Conservation (phyloP, 2,797 vertebrate species). For the Trachops cirrhosus region DNA sequence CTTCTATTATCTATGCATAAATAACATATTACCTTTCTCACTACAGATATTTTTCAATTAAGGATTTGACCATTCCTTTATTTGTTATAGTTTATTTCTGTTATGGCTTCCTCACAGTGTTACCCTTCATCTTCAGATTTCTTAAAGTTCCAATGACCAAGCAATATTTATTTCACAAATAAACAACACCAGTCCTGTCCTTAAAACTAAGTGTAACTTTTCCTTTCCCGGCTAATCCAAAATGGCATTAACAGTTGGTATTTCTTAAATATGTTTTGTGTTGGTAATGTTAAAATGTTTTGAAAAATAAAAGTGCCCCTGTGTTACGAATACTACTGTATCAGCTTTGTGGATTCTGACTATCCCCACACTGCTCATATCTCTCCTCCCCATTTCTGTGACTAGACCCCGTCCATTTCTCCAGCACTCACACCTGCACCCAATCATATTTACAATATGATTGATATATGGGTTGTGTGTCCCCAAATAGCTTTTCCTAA, state of each 20-base stretch:
- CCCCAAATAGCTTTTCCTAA: neutral
- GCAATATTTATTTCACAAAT: neutral
- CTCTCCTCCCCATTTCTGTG: neutral
- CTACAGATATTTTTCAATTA: neutral
- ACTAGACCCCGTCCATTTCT: neutral
- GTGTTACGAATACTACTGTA: neutral
- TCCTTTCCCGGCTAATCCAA: neutral
- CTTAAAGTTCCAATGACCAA: neutral
- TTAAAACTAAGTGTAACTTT: neutral
- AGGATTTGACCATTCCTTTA: neutral
- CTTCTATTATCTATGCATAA: neutral
- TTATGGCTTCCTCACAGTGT: neutral
- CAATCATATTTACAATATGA: neutral
- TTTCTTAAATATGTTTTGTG: neutral
- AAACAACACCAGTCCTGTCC: neutral
- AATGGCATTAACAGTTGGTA: neutral
- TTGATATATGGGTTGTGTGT: neutral
- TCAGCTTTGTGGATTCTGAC: neutral
- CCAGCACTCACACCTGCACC: neutral
- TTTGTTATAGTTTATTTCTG: neutral
- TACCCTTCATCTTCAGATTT: neutral
- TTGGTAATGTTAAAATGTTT: neutral
- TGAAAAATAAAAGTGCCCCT: neutral
- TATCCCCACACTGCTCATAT: fast-evolving
- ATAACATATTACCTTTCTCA: neutral